A percentile compares a stretch with the other conserved stretches of the same genome.
phyloP scores from a whole-genome alignment of 2,797 vertebrate genomes.

The Melanotaenia parkinsoni region DNA sequence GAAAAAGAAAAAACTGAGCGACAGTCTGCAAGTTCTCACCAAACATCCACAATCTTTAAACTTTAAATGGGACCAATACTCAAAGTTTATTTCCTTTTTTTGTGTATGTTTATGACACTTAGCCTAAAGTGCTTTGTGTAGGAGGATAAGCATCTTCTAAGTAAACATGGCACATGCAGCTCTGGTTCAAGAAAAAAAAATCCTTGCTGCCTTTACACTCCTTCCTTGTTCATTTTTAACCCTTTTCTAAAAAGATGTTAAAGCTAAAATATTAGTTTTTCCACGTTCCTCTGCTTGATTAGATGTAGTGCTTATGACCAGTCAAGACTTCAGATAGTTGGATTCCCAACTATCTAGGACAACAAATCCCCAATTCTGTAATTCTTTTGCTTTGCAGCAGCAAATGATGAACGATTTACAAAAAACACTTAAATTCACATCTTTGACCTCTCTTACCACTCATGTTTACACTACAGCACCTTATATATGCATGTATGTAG shows the following conservation, averaged over 20 bases:
- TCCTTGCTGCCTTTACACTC: slow-evolving; percentile 7
- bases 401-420: too few species aligned
- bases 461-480: not conserved
- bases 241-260: slow-evolving; percentile 2
- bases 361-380: too few species aligned
- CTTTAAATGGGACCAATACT: slow-evolving; percentile 8
- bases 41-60: slow-evolving; percentile 24
- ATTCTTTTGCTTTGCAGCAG: too few species aligned
- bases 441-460: too few species aligned
- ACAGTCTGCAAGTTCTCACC: slow-evolving; percentile 51
- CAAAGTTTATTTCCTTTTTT: slow-evolving; percentile 61
- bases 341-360: too few species aligned
- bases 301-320: not conserved
- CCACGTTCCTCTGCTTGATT: not conserved
- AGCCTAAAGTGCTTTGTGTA: slow-evolving; percentile 40
- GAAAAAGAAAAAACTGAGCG: slow-evolving; percentile 12
- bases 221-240: slow-evolving; percentile 24
- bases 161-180: slow-evolving; percentile 41
- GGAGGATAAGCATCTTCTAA: slow-evolving; percentile 52
- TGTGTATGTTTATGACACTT: slow-evolving; percentile 68
- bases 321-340: too few species aligned
- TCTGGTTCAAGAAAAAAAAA: slow-evolving; percentile 36
- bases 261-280: not conserved
- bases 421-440: too few species aligned
- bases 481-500: not conserved